These are phyloP conservation scores for Miichthys miiuy DNA, from an alignment of 2,797 vertebrate species.

Conservation along the genomic window DNA sequence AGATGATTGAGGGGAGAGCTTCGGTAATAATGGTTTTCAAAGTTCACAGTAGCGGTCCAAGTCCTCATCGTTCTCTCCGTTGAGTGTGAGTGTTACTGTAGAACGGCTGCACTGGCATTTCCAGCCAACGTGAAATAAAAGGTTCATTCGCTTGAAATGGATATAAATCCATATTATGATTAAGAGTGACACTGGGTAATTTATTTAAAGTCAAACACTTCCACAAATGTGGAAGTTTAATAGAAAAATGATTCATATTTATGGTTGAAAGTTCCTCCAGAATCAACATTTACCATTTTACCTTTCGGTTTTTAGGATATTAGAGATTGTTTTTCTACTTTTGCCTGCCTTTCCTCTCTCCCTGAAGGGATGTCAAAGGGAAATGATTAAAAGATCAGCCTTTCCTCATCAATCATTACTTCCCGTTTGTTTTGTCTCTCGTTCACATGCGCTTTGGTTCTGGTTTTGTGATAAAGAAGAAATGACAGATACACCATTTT, in stretches of 20 bases:
- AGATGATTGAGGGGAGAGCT: neutral
- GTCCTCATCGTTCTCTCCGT: neutral
- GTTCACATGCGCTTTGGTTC: neutral
- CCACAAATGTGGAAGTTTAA: conserved; percentile 21
- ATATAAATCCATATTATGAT: conserved; percentile 27
- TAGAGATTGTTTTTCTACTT: conserved; percentile 26
- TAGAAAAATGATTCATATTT: neutral
- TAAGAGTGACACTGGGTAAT: conserved; percentile 10
- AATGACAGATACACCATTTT: neutral
- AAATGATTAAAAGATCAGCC: conserved; percentile 52
- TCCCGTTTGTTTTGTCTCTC: conserved; percentile 27
- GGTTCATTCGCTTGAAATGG: conserved; percentile 7
- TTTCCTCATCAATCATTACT: conserved; percentile 46
- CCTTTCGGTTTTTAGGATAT: conserved; percentile 47
- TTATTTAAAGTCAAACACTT: conserved; percentile 22
- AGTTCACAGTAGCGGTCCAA: neutral
- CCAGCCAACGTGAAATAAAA: neutral
- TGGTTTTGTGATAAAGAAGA: conserved; percentile 6
- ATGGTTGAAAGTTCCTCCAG: neutral
- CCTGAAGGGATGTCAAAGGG: conserved; percentile 6
- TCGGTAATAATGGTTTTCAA: neutral
- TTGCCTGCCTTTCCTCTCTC: conserved; percentile 36
- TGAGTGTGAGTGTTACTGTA: conserved; percentile 3
- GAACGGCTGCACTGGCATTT: conserved; percentile 3
- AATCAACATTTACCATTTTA: conserved; percentile 38